Conservation (phyloP, 2,113 vertebrate species). For the Erythrolamprus reginae region DNA sequence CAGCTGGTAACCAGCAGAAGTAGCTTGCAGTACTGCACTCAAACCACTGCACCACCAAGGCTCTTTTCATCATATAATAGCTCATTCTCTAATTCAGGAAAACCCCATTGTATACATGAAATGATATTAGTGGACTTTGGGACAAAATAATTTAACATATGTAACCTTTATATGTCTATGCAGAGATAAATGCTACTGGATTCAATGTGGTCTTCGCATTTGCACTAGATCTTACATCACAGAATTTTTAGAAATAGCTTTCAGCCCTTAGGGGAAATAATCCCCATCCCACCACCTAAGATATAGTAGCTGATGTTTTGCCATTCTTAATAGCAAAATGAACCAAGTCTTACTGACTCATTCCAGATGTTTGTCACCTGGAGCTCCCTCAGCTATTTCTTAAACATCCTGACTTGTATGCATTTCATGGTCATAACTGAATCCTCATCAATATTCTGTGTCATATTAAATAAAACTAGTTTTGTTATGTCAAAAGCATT, state of each 20-base stretch:
- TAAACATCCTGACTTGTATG: conserved; percentile 8
- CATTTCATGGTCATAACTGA: background rate
- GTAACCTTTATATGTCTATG: background rate
- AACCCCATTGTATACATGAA: background rate
- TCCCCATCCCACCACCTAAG: background rate
- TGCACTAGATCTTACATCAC: background rate
- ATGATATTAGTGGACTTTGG: background rate
- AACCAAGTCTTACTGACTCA: background rate
- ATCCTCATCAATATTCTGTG: background rate
- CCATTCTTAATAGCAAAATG: background rate
- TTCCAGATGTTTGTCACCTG: background rate
- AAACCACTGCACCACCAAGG: too few relatives aligned
- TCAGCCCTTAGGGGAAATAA: background rate
- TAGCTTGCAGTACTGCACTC: too few relatives aligned
- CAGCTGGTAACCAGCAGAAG: too few relatives aligned
- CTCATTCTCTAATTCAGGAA: background rate
- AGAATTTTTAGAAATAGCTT: background rate
- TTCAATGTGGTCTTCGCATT: background rate
- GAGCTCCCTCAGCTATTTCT: background rate
- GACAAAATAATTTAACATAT: background rate
- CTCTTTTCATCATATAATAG: too few relatives aligned
- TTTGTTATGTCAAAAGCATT: conserved; percentile 3
- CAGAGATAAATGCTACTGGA: background rate
- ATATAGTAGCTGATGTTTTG: background rate
- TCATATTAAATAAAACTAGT: background rate